These are phyloP conservation scores for Nephotettix cincticeps DNA, from an alignment of 1,140 invertebrate genomes.

Conservation along the genomic window DNA sequence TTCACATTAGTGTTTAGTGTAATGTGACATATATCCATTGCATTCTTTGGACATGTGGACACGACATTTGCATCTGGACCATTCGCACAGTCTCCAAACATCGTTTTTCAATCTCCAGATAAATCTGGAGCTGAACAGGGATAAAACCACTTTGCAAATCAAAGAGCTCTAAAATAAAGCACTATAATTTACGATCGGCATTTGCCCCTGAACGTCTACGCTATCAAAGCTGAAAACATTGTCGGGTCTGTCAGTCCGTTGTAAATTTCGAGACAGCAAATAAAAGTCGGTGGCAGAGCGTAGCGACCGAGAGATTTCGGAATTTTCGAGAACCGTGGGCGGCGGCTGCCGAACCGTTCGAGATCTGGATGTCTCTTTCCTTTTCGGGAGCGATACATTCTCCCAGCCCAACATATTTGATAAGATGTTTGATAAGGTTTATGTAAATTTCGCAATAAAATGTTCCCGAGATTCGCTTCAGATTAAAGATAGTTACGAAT, in stretches of 20 bases:
- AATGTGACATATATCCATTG: too few species aligned
- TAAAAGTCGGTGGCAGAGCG: constrained; percentile 9
- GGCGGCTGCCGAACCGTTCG: neutral
- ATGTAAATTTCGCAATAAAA: too few species aligned
- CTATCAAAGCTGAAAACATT: constrained; percentile 10
- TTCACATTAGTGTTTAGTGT: too few species aligned
- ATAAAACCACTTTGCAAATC: constrained; percentile 10
- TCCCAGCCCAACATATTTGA: neutral
- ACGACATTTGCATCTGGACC: too few species aligned
- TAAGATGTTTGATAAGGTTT: too few species aligned
- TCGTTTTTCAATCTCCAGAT: neutral
- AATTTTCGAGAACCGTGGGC: neutral
- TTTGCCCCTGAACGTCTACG: constrained; percentile 1
- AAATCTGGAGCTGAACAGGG: neutral
- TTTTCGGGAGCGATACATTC: neutral
- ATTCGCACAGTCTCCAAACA: too few species aligned
- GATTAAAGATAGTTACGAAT: too few species aligned
- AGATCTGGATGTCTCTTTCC: constrained; percentile 2
- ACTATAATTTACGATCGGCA: constrained; percentile 2
- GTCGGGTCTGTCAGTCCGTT: neutral
- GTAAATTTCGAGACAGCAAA: neutral
- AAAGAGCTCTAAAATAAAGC: constrained; percentile 4
- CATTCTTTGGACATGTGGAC: too few species aligned
- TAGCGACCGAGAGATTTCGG: neutral
- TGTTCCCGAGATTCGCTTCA: too few species aligned